Base-by-base conservation (phyloP, 1,140 invertebrate genomes). In the Galendromus occidentalis region DNA sequence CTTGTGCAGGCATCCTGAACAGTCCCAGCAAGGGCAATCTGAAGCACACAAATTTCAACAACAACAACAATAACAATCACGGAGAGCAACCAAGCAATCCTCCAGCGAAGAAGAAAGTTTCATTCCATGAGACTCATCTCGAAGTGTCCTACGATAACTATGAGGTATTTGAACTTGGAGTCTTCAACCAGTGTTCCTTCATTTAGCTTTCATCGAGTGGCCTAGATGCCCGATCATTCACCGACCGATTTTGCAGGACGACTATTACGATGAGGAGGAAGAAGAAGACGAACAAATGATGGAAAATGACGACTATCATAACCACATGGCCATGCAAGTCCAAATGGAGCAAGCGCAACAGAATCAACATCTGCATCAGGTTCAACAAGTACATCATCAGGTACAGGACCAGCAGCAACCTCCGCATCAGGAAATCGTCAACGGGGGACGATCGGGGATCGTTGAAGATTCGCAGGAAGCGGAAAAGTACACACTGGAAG, bases 71-170 rank as follows among this genome's bases (percentile, higher is more conserved):
- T 47, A 47, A 47, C 14, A 25, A 59, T 9, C 12, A 59, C 2
- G 51, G 51, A 12, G 39, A 51, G 22, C 18, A n/a, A 68, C 64
- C 28, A 44, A 42, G 22, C 45, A 67, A 67, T 30, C 20, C 67
- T 30, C 68, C 67, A n/a, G 47, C 69, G 18, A 68, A 68, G 0
- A 73, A 73, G 33, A 73, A 73, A 63, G 72, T 73, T 1, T 73
- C 72, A 9, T 73, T 73, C 66, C 70, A 73, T 42, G 71, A 72
- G 44, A 66, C 69, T 6, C 68, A 67, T 14, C 2, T 66, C 0
- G 66, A 70, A 44, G 55, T 42, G 22, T 51, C 41, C 14, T 44
- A 44, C 39, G 67, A 67, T 30, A 65, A 68, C 20, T 67, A 70
- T 18, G 63, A 64, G 14, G 64, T 59, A 25, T 2, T 17, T 25